phyloP scores from a whole-genome alignment of 2,888 invertebrate genomes.

The Noctua comes region DNA sequence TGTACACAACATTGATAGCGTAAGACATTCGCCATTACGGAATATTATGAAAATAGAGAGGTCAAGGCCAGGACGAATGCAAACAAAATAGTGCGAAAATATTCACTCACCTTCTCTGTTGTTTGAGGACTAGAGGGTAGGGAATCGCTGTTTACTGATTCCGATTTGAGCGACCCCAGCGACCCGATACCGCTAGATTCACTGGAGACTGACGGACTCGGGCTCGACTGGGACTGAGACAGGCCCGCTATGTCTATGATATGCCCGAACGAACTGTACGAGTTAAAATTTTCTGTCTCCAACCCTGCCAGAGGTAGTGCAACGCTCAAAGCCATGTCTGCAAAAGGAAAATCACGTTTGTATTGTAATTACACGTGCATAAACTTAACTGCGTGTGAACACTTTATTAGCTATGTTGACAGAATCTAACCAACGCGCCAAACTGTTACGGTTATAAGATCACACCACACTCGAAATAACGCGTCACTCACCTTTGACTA shows the following conservation, averaged over 20 bases:
- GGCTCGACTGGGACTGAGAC: conserved; percentile 87
- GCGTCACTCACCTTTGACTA: conserved; percentile 73
- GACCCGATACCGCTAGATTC: conserved; percentile 92
- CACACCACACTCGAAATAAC: conserved; percentile 71
- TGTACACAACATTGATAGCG: conserved; percentile 85
- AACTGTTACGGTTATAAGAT: conserved; percentile 76
- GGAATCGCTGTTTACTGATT: conserved; percentile 87
- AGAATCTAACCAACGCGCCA: conserved; percentile 88
- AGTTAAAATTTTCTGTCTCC: conserved; percentile 89
- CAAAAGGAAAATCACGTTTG: conserved; percentile 80
- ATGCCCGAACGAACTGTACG: conserved; percentile 86
- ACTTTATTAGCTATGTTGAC: conserved; percentile 86
- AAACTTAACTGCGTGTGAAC: conserved; percentile 81
- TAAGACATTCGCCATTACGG: conserved; percentile 89
- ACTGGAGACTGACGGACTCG: conserved; percentile 90
- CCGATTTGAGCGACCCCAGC: conserved; percentile 89
- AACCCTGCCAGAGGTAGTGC: conserved; percentile 91
- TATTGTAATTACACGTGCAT: conserved; percentile 87
- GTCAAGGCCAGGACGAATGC: conserved; percentile 90
- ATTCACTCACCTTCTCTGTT: conserved; percentile 86
- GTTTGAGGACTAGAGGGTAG: conserved; percentile 89
- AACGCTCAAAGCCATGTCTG: conserved; percentile 91
- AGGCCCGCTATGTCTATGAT: conserved; percentile 89
- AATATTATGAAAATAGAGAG: conserved; percentile 91
- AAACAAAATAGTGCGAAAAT: conserved; percentile 84